Evolutionary conservation across 37 sponge, comb jelly and placozoan genomes (phyloP).

Genomic region (Geodia barretti): DNA sequence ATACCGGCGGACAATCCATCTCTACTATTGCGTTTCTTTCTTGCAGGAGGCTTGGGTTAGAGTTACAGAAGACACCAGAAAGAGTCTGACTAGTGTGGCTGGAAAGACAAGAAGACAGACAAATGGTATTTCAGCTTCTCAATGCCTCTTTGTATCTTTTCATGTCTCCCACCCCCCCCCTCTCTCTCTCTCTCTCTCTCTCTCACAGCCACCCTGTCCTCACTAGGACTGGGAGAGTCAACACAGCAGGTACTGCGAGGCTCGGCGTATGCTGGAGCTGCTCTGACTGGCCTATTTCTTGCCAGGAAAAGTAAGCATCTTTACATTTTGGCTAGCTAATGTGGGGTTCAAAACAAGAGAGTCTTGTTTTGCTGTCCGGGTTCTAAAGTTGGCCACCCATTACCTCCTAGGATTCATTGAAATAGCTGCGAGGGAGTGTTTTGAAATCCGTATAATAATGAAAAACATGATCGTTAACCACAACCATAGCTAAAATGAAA

Average conservation of each 20-base stretch:
- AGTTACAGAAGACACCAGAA: neutral
- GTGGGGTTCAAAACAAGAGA: too few species aligned
- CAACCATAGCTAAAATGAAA: too few species aligned
- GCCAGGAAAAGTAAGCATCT: neutral
- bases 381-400: too few species aligned
- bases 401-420: too few species aligned
- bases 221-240: neutral
- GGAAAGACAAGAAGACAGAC: neutral
- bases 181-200: too few species aligned
- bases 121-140: neutral
- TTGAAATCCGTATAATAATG: too few species aligned
- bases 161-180: too few species aligned
- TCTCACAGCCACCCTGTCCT: neutral
- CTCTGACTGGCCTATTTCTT: neutral
- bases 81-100: neutral
- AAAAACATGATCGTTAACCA: too few species aligned
- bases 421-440: too few species aligned
- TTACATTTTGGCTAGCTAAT: too few species aligned
- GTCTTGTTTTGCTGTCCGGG: too few species aligned
- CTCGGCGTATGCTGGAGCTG: neutral
- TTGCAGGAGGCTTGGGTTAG: neutral
- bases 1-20: neutral
- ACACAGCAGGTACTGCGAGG: neutral
- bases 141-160: neutral
- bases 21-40: neutral